These are phyloP conservation scores for Margaritifera margaritifera DNA, from an alignment of 2,888 invertebrate genomes.

Conservation along the genomic window DNA sequence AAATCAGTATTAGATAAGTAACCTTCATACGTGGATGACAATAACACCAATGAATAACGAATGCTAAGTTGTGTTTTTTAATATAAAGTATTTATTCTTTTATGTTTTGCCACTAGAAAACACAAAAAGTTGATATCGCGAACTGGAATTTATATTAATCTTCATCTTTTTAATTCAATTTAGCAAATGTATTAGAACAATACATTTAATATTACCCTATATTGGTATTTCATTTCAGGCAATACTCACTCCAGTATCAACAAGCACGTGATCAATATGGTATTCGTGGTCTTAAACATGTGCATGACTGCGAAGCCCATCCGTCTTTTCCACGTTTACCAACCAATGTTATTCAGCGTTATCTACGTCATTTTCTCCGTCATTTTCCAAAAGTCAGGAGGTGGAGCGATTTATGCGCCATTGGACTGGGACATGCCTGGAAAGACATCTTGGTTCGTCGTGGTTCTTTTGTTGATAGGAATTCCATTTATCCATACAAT, in stretches of 20 bases:
- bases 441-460: conserved; percentile 9
- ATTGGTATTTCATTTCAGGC: conserved; percentile 20
- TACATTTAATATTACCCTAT: too few species aligned
- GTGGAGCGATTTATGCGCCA: conserved; percentile 34
- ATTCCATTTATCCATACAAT: conserved; percentile 36
- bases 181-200: too few species aligned
- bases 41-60: too few species aligned
- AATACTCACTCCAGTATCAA: conserved; percentile 30
- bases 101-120: too few species aligned
- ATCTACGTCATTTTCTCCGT: conserved; percentile 42
- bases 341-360: conserved; percentile 32
- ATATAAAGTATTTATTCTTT: too few species aligned
- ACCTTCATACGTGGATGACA: too few species aligned
- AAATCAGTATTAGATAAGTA: too few species aligned
- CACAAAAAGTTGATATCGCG: too few species aligned
- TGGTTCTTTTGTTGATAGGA: conserved; percentile 21
- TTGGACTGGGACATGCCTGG: conserved; percentile 38
- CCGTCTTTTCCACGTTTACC: conserved; percentile 41
- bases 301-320: conserved; percentile 37
- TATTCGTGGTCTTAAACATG: conserved; percentile 34
- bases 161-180: too few species aligned
- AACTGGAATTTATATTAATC: too few species aligned
- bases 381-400: conserved; percentile 39
- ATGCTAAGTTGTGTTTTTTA: too few species aligned
- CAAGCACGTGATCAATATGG: conserved; percentile 42